A percentile compares a stretch with the other conserved stretches of the same genome.
Conservation (phyloP, 2,888 invertebrate genomes). For the Morpho helenor region DNA sequence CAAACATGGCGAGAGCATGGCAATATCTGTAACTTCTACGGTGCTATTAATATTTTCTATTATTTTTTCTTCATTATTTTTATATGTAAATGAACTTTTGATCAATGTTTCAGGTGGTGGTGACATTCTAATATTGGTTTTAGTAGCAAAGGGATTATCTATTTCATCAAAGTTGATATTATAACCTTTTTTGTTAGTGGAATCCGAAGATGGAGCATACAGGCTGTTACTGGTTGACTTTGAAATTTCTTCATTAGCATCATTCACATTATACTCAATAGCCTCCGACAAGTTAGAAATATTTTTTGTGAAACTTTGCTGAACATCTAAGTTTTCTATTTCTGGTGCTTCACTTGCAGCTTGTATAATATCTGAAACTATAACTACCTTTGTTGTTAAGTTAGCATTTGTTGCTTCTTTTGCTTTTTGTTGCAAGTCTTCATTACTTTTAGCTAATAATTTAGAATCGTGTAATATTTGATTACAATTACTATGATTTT, state of each 20-base stretch:
- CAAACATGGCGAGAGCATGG: no score
- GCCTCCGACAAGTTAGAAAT: neutral
- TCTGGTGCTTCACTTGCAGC: neutral
- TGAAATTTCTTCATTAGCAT: constrained; percentile 6
- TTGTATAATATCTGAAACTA: neutral
- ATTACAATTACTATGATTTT: no score
- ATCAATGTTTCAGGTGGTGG: constrained; percentile 35
- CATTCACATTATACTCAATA: neutral
- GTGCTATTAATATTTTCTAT: neutral
- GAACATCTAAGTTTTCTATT: neutral
- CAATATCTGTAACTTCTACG: no score
- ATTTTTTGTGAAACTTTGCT: neutral
- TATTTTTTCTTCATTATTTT: neutral
- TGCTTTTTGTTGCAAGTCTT: no score
- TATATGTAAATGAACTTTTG: constrained; percentile 12
- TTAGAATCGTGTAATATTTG: no score
- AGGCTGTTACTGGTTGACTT: constrained; percentile 8
- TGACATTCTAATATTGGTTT: constrained; percentile 54
- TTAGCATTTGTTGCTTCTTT: neutral
- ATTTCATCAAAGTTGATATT: constrained; percentile 66
- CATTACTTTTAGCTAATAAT: no score
- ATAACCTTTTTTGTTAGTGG: constrained; percentile 57
- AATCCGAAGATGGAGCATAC: neutral
- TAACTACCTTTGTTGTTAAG: neutral
- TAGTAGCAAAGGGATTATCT: constrained; percentile 62